Base-by-base conservation (phyloP, 2,888 invertebrate species). In the Sicus ferrugineus region DNA sequence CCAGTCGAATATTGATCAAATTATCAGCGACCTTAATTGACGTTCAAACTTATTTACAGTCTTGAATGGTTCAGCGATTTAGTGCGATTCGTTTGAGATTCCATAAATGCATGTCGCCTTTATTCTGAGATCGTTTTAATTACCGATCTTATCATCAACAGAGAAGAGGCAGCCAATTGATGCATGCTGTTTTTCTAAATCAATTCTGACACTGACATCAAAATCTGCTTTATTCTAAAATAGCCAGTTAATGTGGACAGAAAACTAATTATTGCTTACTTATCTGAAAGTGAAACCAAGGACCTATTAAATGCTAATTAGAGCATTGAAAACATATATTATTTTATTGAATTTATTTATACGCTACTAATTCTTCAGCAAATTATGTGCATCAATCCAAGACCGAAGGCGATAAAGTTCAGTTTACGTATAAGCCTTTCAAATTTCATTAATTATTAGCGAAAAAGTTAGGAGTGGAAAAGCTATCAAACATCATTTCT, bases 171-270 rank as follows among this genome's bases (percentile, higher is more conserved):
- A 30, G 30, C 50, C 31, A 14, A 64, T n/a, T 26, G n/a, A 46
- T 30, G 48, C 14, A 21, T 50, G 50, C 19, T 3, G 26, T 46
- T 46, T 42, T 16, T 62, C 28, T 48, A 16, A 50, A 48, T 50
- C 26, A 50, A 26, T 64, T n/a, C 48, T 64, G 63, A 64, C 63
- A 64, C 63, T 64, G 63, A 50, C 48, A 64, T 28, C 46, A 64
- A 64, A 42, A 64, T 30, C 5, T 5, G 14, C 63, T 48, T 63
- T 9, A 19, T 28, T 16, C 26, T n/a, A 48, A 48, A 31, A 19
- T 23, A 64, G 11, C 46, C 50, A 54, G 14, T 54, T 9, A 54
- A 54, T 54, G 3, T 16, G 28, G 11, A 26, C 23, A 26, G 5
- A 21, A 46, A 52, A 23, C 26, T 54, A 28, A 28, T 54, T 54